Base-by-base conservation (phyloP, 2,888 invertebrate species). In the Phengaris arion region DNA sequence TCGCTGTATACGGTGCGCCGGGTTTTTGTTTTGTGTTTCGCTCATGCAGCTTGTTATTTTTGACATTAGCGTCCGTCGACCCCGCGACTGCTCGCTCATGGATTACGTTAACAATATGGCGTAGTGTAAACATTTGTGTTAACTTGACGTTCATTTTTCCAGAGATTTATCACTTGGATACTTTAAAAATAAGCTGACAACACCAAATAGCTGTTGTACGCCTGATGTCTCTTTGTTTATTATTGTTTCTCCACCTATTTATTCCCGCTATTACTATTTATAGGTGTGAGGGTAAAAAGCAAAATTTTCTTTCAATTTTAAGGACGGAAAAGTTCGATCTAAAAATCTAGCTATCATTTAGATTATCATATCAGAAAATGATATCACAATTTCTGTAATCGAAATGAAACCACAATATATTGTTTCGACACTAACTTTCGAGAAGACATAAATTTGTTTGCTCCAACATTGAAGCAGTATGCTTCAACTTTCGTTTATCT, bases 1-100 rank as follows among this genome's bases (percentile, higher is more conserved):
- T 86, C 83, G 77, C 74, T 76, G 77, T 76, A 79, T 79, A 78
- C 87, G 84, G 87, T 88, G 86, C 86, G 86, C 84, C 85, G 86
- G 87, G 86, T 89, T 87, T 22, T 22, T 22, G 22, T 22, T 22
- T 22, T 22, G 22, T 22, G 22, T 22, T 22, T 88, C 87, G 85
- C 85, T 81, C 82, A 78, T 76, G 75, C 72, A 76, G 79, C 79
- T 78, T 79, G 81, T 80, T 82, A 81, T 82, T 82, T 82, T 81
- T 79, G 79, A 80, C 78, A 80, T 79, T 78, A 80, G 74, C 78
- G 81, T 78, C 69, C 81, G 79, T 79, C 76, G 80, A 80, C 80
- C 82, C 76, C 79, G 55, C 48, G 74, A 51, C 75, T 75, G 75
- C 57, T 73, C 74, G 70, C 68, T 78, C 75, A 75, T 78, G 74